Evolutionary conservation across 2,888 invertebrate genomes (phyloP).

Genomic region (Trachelus tabidus): DNA sequence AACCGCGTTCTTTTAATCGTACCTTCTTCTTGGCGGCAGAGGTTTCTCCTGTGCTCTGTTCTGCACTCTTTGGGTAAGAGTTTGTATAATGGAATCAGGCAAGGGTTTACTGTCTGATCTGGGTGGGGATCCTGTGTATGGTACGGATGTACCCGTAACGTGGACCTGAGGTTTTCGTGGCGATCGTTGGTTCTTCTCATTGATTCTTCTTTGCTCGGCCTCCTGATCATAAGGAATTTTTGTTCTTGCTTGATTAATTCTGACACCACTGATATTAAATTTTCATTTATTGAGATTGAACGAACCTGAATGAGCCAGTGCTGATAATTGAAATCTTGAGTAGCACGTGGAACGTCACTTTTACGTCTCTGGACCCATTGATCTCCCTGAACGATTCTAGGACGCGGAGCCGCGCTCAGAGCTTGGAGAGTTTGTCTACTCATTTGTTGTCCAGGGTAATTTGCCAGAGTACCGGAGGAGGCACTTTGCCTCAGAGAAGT

Average conservation of each 20-base stretch:
- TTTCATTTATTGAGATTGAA: constrained; percentile 11
- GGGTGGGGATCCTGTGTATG: constrained; percentile 55
- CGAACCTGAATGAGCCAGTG: constrained; percentile 90
- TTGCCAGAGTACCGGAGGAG: constrained; percentile 50
- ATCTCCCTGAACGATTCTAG: constrained; percentile 76
- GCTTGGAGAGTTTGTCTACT: constrained; percentile 77
- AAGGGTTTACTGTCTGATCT: constrained; percentile 72
- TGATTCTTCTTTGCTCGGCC: constrained; percentile 86
- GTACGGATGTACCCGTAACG: constrained; percentile 62
- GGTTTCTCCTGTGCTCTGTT: constrained; percentile 67
- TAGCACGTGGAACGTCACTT: constrained; percentile 59
- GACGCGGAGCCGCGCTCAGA: constrained; percentile 82
- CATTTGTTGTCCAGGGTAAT: constrained; percentile 72
- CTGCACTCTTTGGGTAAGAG: constrained; percentile 77
- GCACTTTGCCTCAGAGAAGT: constrained; percentile 66
- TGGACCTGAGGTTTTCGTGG: constrained; percentile 62
- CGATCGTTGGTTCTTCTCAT: constrained; percentile 71
- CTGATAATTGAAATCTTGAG: constrained; percentile 76
- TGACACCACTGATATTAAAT: constrained; percentile 11
- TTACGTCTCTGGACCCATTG: constrained; percentile 80
- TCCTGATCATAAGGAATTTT: constrained; percentile 70
- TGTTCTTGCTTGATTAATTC: neutral
- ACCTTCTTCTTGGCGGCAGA: constrained; percentile 64
- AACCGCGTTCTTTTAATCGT: neutral
- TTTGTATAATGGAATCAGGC: constrained; percentile 78